Percentiles rank a stretch among this genome's conserved stretches.
These are phyloP conservation scores for Sus scrofa DNA, from an alignment of 2,113 vertebrate species.

Conservation along the genomic window T2T-Sscrofa CM000818.6:4643001-4643500, in stretches of 20 bases:
- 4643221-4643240: neutral
- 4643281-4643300: accelerated
- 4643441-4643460: neutral
- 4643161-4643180: neutral
- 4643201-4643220: neutral
- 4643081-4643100: too few species aligned
- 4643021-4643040: neutral
- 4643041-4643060: neutral
- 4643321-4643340: neutral
- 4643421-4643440: slow-evolving; percentile 52
- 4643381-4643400: neutral
- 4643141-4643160: neutral
- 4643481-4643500: slow-evolving; percentile 64
- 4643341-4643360: neutral
- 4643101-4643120: neutral
- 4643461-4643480: slow-evolving; percentile 50
- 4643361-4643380: neutral
- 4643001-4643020: neutral
- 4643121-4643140: neutral
- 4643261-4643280: neutral
- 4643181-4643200: neutral
- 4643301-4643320: accelerated
- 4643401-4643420: neutral
- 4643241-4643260: neutral
- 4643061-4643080: too few species aligned